Base-by-base conservation (phyloP, 2,797 vertebrate species). In the Mycteria americana region DNA sequence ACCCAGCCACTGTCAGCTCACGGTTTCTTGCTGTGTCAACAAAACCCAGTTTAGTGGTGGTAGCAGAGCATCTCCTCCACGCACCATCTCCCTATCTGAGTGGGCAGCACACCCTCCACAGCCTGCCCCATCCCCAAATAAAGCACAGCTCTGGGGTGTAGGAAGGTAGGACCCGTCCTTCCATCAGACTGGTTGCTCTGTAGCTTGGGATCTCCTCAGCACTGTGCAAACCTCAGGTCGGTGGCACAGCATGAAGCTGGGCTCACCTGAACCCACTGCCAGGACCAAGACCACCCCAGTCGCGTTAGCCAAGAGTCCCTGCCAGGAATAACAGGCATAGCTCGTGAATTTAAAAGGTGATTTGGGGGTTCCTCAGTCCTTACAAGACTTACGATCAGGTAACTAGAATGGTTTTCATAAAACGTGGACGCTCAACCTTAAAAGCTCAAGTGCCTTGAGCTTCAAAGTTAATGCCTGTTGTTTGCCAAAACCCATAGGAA, bases 81-180 rank as follows among this genome's bases (percentile, higher is more conserved):
- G 24, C 24, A 30, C 39, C 45, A 30, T 8, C 51, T 95, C 50
- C 31, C 27, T 9, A 4, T 6, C n/a, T 1, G 1, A 31, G 33
- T 9, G 16, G 30, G 43, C 74, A 82, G 33, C 0, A 0, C 25
- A 27, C 10, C 2, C 25, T 41, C 10, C 3, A 2, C 50, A 79
- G 62, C 22, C 51, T 62, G 23, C 5, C 27, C n/a, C 27, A 63
- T 10, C 3, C 30, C 37, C 53, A 45, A 14, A 59, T 3, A 53
- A 72, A 72, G 27, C 59, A 37, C 46, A 63, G 17, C 11, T n/a
- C 39, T 70, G 35, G 45, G 6, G 13, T 31, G 31, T 48, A 45
- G 25, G 31, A 15, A 72, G 33, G 46, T 11, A 43, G 54, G 35
- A 63, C 7, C 6, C 2, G 1, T n/a, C 27, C 27, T 45, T 17